Percentiles rank a stretch among this genome's conserved stretches.
Evolutionary conservation across 1,140 invertebrate species (phyloP).

Genomic region (Mamestra configurata): DNA sequence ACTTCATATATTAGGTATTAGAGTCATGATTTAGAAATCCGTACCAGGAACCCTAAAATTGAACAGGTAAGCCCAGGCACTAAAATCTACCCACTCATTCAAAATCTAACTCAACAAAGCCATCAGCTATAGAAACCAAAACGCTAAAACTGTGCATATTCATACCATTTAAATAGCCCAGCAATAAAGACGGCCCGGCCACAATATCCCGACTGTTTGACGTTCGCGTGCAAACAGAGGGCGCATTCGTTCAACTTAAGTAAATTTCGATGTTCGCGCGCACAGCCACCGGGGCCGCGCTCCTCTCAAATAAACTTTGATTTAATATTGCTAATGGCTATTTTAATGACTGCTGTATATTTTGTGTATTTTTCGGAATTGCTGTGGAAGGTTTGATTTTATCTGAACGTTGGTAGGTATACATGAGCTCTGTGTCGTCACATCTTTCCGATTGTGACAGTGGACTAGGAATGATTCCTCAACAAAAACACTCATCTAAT

Average conservation of each 20-base stretch:
- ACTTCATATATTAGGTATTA: too few species aligned
- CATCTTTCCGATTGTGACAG: too few species aligned
- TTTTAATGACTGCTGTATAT: constrained; percentile 39
- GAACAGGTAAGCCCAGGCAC: not conserved
- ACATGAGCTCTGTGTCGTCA: too few species aligned
- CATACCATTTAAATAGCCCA: constrained; percentile 74
- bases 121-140: constrained; percentile 26
- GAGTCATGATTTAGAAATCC: too few species aligned
- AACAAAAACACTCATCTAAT: not conserved
- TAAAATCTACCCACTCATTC: not conserved
- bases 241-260: constrained; percentile 86
- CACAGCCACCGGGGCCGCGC: constrained; percentile 62
- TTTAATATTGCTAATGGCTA: constrained; percentile 58
- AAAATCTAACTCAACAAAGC: not conserved
- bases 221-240: constrained; percentile 79
- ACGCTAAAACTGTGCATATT: constrained; percentile 71
- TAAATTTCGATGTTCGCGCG: constrained; percentile 85
- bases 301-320: constrained; percentile 58
- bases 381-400: not conserved
- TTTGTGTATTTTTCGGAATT: constrained; percentile 13
- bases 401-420: not conserved
- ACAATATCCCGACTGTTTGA: constrained; percentile 82
- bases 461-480: too few species aligned
- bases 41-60: too few species aligned
- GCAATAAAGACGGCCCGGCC: constrained; percentile 73